A percentile compares a stretch with the other conserved stretches of the same genome.
phyloP scores from a whole-genome alignment of 1,140 invertebrate species.

The Pararge aegeria region DNA sequence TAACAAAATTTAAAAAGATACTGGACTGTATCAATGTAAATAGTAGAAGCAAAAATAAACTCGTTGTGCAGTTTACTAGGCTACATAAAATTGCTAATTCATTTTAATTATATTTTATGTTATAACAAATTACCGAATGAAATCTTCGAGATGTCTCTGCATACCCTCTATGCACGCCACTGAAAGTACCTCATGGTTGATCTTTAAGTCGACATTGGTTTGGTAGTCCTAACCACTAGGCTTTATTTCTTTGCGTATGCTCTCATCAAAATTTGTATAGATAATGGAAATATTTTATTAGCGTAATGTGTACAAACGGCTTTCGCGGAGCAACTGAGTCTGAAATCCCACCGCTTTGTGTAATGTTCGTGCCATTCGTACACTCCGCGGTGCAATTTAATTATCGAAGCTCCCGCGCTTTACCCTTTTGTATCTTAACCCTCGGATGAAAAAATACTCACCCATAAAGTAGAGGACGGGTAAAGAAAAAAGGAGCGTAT shows the following conservation, averaged over 20 bases:
- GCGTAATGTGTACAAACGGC: not conserved
- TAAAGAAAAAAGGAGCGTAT: slow-evolving; percentile 79
- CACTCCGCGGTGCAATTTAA: slow-evolving; percentile 72
- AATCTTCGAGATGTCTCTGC: too few species aligned
- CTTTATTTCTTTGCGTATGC: not conserved
- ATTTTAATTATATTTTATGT: too few species aligned
- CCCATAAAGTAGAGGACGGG: slow-evolving; percentile 78
- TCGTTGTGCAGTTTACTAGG: too few species aligned
- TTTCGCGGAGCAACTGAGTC: not conserved
- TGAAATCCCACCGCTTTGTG: slow-evolving; percentile 16
- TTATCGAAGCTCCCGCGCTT: slow-evolving; percentile 74
- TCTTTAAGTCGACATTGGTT: too few species aligned
- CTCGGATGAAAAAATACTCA: slow-evolving; percentile 78
- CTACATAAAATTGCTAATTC: too few species aligned
- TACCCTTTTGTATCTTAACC: slow-evolving; percentile 81
- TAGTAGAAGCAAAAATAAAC: too few species aligned
- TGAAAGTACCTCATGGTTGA: too few species aligned
- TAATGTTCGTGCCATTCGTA: slow-evolving; percentile 14
- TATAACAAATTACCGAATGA: too few species aligned
- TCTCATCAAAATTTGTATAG: not conserved
- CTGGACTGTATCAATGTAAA: too few species aligned
- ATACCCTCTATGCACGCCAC: too few species aligned
- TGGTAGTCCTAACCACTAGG: too few species aligned
- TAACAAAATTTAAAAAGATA: too few species aligned
- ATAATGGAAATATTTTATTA: not conserved